Percentiles rank a stretch among this genome's conserved stretches.
Conservation (phyloP, 2,888 invertebrate species). For the Argyresthia albistria region DNA sequence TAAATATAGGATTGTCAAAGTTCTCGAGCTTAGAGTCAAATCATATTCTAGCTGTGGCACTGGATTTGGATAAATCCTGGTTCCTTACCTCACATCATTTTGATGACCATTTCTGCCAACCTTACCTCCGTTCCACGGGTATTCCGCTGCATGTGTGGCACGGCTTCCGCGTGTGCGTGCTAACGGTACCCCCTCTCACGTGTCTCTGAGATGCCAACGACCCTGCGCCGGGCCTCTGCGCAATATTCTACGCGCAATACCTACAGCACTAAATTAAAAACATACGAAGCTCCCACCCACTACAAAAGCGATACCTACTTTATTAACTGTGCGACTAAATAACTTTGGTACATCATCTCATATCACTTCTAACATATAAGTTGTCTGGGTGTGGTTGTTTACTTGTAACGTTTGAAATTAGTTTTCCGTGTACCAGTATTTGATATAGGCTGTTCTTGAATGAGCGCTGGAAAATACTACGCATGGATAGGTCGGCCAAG, state of each 20-base stretch:
- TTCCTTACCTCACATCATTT: too few species aligned
- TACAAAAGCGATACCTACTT: too few species aligned
- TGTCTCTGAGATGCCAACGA: conserved; percentile 62
- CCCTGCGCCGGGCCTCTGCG: conserved; percentile 57
- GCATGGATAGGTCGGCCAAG: background rate
- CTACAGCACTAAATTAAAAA: background rate
- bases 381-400: background rate
- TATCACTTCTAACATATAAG: background rate
- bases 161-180: conserved; percentile 43
- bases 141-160: conserved; percentile 55
- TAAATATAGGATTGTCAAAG: too few species aligned
- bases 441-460: background rate
- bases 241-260: conserved; percentile 53
- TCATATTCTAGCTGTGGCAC: too few species aligned
- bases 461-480: background rate
- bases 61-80: too few species aligned
- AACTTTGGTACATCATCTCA: background rate
- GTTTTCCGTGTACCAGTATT: background rate
- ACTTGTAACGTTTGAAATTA: background rate
- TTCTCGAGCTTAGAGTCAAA: too few species aligned
- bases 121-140: conserved; percentile 37
- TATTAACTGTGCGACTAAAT: too few species aligned
- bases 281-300: too few species aligned
- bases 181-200: conserved; percentile 65
- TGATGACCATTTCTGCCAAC: conserved; percentile 23